Evolutionary conservation across 2,888 invertebrate genomes (phyloP).

Genomic region (Biston stratarius): DNA sequence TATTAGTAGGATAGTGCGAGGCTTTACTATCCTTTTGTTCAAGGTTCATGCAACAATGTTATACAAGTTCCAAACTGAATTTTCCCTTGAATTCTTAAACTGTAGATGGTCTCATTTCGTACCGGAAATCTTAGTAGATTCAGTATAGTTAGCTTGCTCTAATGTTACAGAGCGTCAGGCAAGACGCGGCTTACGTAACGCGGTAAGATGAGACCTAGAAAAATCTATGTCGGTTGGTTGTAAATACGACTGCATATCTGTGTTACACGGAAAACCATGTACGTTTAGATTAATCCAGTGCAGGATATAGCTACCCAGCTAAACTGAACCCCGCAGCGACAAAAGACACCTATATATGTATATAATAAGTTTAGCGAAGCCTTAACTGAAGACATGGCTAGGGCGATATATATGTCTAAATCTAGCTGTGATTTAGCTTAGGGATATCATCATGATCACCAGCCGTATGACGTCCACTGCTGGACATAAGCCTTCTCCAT

Average conservation of each 20-base stretch:
- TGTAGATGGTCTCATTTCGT: constrained; percentile 10
- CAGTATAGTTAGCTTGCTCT: constrained; percentile 4
- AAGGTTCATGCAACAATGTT: neutral
- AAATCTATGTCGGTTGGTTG: constrained; percentile 23
- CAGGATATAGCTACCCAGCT: neutral
- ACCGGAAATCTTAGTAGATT: constrained; percentile 23
- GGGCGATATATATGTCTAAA: constrained; percentile 18
- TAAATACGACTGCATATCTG: constrained; percentile 16
- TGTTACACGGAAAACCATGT: constrained; percentile 3
- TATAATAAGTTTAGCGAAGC: constrained; percentile 13
- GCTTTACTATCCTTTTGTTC: neutral
- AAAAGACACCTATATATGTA: constrained; percentile 9
- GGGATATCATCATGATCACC: too few relatives aligned
- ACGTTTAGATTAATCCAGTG: constrained; percentile 4
- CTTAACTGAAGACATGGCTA: constrained; percentile 24
- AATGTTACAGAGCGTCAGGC: constrained; percentile 23
- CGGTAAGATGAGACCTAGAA: constrained; percentile 23
- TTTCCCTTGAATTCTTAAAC: neutral
- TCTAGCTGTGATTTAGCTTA: too few relatives aligned
- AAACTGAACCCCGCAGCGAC: neutral
- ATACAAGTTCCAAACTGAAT: neutral
- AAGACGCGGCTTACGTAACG: constrained; percentile 23
- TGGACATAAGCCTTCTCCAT: too few relatives aligned
- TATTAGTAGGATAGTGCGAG: too few relatives aligned
- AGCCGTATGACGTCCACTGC: too few relatives aligned